A percentile compares a stretch with the other conserved stretches of the same genome.
These are phyloP conservation scores for Coptodon bakossiorum DNA, from an alignment of 2,113 vertebrate species.

Conservation along the genomic window DNA sequence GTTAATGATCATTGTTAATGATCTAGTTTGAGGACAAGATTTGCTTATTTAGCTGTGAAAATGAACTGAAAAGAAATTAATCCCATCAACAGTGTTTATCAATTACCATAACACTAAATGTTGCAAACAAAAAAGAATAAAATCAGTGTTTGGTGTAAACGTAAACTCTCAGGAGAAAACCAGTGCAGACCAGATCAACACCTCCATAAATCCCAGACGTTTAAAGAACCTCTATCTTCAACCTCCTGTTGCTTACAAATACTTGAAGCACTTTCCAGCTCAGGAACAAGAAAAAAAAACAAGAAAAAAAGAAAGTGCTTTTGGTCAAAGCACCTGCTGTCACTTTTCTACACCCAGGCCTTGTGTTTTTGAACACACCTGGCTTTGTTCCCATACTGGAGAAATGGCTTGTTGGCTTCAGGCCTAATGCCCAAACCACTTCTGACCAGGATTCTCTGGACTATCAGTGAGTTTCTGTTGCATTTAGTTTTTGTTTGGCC, in stretches of 20 bases:
- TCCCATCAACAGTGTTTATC: neutral
- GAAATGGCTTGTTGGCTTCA: neutral
- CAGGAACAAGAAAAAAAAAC: fast-evolving
- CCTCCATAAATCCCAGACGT: neutral
- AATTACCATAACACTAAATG: neutral
- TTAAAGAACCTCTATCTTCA: neutral
- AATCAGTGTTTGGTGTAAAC: neutral
- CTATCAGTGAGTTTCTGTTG: neutral
- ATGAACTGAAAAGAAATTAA: neutral
- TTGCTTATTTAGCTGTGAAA: neutral
- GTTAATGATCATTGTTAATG: neutral
- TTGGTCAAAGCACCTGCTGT: neutral
- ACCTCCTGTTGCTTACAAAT: neutral
- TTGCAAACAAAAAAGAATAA: neutral
- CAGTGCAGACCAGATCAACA: neutral
- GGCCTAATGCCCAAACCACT: neutral
- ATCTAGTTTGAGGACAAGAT: neutral
- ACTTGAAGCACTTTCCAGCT: neutral
- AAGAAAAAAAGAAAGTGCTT: neutral
- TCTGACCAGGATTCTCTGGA: neutral
- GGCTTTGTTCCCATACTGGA: neutral
- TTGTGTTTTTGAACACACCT: neutral
- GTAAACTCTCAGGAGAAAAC: neutral
- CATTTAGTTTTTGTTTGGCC: neutral
- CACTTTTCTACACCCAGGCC: neutral